Percentiles rank a stretch among this genome's conserved stretches.
Evolutionary conservation across 1,140 invertebrate species (phyloP).

Genomic region (Drosophila neocordata): DNA sequence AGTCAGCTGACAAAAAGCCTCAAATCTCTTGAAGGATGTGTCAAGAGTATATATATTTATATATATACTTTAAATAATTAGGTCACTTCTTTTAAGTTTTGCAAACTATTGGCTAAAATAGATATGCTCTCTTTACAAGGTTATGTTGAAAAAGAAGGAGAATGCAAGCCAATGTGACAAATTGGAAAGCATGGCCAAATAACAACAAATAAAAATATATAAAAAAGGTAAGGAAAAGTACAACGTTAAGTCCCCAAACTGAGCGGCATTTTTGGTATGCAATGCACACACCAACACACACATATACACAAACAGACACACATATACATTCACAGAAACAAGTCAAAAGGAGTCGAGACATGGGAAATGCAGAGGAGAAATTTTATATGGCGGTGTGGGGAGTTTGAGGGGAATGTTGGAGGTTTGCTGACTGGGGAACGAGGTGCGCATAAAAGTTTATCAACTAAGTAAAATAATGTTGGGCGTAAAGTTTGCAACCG

Average conservation of each 20-base stretch:
- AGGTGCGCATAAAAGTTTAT: slow-evolving; percentile 70
- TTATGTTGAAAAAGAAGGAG: slow-evolving; percentile 29
- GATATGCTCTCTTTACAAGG: slow-evolving; percentile 4
- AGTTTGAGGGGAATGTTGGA: not conserved
- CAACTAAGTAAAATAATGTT: slow-evolving; percentile 80
- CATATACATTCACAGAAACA: not conserved
- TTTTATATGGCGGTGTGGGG: not conserved
- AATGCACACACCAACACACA: slow-evolving; percentile 4
- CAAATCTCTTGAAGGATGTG: too few relatives aligned
- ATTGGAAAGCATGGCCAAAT: slow-evolving; percentile 60
- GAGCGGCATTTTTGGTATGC: slow-evolving; percentile 17
- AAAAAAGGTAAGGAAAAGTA: slow-evolving; percentile 33
- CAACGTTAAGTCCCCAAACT: slow-evolving; percentile 13
- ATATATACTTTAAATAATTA: too few relatives aligned
- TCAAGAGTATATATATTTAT: too few relatives aligned
- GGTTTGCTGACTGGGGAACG: slow-evolving; percentile 20
- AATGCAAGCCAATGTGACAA: slow-evolving; percentile 60
- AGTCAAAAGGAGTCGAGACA: slow-evolving; percentile 23
- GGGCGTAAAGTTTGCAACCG: slow-evolving; percentile 75
- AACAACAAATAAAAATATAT: slow-evolving; percentile 21
- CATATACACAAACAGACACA: too few relatives aligned
- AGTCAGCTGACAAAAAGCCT: too few relatives aligned
- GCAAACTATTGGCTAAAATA: too few relatives aligned
- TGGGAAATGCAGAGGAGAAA: slow-evolving; percentile 21
- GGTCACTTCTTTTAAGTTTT: too few relatives aligned